Percentiles rank a stretch among this genome's conserved stretches.
These are phyloP conservation scores for Damaliscus lunatus DNA, from an alignment of 2,113 vertebrate species.

Conservation along the genomic window DNA sequence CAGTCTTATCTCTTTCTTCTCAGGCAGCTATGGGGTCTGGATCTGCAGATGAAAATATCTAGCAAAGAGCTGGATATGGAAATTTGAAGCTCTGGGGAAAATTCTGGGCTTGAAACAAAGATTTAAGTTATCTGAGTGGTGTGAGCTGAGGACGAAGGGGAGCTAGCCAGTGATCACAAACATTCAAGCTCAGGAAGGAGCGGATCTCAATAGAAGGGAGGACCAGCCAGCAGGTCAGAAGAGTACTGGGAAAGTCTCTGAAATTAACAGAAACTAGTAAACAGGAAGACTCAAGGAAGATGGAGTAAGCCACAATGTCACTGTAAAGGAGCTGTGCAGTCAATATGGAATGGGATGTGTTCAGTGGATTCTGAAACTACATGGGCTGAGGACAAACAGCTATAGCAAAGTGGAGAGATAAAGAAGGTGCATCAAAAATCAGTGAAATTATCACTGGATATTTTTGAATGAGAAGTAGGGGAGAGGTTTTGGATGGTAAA, in stretches of 20 bases:
- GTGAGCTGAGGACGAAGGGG: accelerated
- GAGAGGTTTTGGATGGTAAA: too few species aligned
- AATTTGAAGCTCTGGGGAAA: not conserved
- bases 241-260: accelerated
- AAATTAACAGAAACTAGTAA: accelerated
- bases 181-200: too few species aligned
- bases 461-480: not conserved
- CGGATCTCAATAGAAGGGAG: not conserved
- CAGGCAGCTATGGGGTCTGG: accelerated
- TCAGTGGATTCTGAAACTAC: not conserved
- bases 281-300: not conserved
- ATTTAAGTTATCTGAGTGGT: not conserved
- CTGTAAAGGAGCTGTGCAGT: accelerated
- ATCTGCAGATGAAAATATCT: not conserved
- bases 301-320: accelerated
- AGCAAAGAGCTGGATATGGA: not conserved
- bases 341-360: accelerated
- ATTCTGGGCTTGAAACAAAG: not conserved
- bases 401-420: accelerated
- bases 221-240: not conserved
- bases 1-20: too few species aligned
- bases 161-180: not conserved
- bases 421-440: accelerated
- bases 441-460: not conserved
- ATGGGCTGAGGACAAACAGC: not conserved